Evolutionary conservation across 2,888 invertebrate species (phyloP).

Genomic region (Taenaris catops): DNA sequence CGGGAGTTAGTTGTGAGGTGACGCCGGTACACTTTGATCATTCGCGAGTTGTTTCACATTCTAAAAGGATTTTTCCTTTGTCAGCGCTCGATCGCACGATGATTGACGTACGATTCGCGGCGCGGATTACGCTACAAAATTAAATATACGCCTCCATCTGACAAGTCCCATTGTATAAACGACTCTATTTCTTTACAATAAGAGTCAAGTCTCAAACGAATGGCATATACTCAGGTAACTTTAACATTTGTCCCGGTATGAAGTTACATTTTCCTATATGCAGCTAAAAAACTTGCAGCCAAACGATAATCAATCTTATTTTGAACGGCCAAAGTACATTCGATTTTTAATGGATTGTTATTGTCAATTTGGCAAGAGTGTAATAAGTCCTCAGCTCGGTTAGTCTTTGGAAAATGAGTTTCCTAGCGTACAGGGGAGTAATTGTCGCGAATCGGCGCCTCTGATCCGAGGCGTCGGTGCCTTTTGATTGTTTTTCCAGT

Average conservation of each 20-base stretch:
- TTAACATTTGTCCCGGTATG: conserved; percentile 26
- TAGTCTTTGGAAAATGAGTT: conserved; percentile 75
- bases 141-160: conserved; percentile 6
- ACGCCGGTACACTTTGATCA: conserved; percentile 67
- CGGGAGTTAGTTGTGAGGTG: conserved; percentile 57
- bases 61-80: conserved; percentile 75
- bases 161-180: conserved; percentile 14
- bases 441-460: conserved; percentile 55
- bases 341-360: not conserved
- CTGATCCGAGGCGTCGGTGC: conserved; percentile 55
- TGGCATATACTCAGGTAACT: conserved; percentile 16
- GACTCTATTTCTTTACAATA: conserved; percentile 21
- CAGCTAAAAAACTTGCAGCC: conserved; percentile 1
- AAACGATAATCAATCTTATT: conserved; percentile 29
- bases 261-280: conserved; percentile 25
- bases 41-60: conserved; percentile 50
- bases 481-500: conserved; percentile 72
- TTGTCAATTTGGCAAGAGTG: conserved; percentile 33
- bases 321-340: not conserved
- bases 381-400: conserved; percentile 70
- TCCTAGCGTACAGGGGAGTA: conserved; percentile 56
- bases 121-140: conserved; percentile 50
- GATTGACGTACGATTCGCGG: conserved; percentile 70
- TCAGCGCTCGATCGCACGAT: conserved; percentile 62
- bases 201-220: no score